phyloP scores from a whole-genome alignment of 2,888 invertebrate species.

The Erebia aethiops region DNA sequence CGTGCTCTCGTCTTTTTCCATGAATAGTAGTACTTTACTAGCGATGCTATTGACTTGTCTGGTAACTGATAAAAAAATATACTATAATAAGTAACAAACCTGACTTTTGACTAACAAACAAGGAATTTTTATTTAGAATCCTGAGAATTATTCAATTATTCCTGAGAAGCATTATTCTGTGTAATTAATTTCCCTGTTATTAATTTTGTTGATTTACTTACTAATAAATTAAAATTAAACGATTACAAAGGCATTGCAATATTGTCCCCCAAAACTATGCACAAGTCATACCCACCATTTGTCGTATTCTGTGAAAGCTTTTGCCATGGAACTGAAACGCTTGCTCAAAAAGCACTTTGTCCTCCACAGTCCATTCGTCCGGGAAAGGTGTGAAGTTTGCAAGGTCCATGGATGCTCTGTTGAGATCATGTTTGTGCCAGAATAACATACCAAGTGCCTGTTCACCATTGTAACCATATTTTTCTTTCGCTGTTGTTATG shows the following conservation, averaged over 20 bases:
- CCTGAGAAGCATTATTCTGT: too few species aligned
- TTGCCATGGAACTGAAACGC: constrained; percentile 99
- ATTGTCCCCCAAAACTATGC: not conserved
- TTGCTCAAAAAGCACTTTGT: constrained; percentile 98
- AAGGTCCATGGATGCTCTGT: constrained; percentile 94
- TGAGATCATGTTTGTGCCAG: constrained; percentile 98
- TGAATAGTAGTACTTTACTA: constrained; percentile 98
- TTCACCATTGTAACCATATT: constrained; percentile 98
- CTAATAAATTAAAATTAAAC: too few species aligned
- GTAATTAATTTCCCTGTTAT: too few species aligned
- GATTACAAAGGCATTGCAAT: not conserved
- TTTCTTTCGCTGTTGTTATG: constrained; percentile 96
- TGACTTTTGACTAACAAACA: not conserved
- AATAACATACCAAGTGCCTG: constrained; percentile 98
- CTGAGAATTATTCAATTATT: too few species aligned
- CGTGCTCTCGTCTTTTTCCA: constrained; percentile 98
- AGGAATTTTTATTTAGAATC: too few species aligned
- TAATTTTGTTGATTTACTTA: too few species aligned
- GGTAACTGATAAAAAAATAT: constrained; percentile 86
- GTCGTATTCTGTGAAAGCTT: constrained; percentile 97
- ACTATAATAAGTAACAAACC: constrained; percentile 14
- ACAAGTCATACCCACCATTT: constrained; percentile 89
- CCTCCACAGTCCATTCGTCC: constrained; percentile 99
- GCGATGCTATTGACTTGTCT: constrained; percentile 97
- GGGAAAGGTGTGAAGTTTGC: constrained; percentile 99